Base-by-base conservation (phyloP, 2,113 vertebrate species). In the Neodon shergylaensis region DNA sequence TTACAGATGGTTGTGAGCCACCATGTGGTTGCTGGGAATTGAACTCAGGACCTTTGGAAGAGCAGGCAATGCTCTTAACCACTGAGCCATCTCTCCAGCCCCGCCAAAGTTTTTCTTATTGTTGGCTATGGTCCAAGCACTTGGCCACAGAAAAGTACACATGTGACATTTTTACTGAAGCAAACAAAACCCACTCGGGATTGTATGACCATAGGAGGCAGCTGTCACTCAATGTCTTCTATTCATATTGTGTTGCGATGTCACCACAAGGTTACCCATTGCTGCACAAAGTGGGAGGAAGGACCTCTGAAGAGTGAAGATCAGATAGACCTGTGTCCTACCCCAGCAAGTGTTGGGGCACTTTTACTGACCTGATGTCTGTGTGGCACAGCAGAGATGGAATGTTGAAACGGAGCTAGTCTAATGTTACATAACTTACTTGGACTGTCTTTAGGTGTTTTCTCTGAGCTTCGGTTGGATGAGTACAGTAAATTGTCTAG, bases 21-120 rank as follows among this genome's bases (percentile, higher is more conserved):
- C n/a, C n/a, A n/a, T n/a, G n/a, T n/a, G n/a, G n/a, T n/a, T n/a
- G n/a, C n/a, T n/a, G n/a, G n/a, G n/a, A n/a, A n/a, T n/a, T n/a
- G n/a, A n/a, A n/a, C n/a, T n/a, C n/a, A n/a, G n/a, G n/a, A n/a
- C n/a, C n/a, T n/a, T n/a, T n/a, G n/a, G n/a, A n/a, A n/a, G n/a
- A n/a, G n/a, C n/a, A n/a, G n/a, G n/a, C n/a, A n/a, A n/a, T n/a
- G n/a, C n/a, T n/a, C n/a, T n/a, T n/a, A n/a, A n/a, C n/a, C n/a
- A n/a, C n/a, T n/a, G n/a, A n/a, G n/a, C n/a, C n/a, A n/a, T n/a
- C n/a, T n/a, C n/a, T n/a, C n/a, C n/a, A n/a, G n/a, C n/a, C n/a
- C n/a, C n/a, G n/a, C n/a, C n/a, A n/a, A n/a, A n/a, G n/a, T 58
- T 87, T 92, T 95, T 89, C 74, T 88, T 92, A 83, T 7, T 86